Evolutionary conservation across 2,888 invertebrate species (phyloP), one percentile per base, ranked within the genome.

Genomic region (Miltochrista miniata): DNA sequence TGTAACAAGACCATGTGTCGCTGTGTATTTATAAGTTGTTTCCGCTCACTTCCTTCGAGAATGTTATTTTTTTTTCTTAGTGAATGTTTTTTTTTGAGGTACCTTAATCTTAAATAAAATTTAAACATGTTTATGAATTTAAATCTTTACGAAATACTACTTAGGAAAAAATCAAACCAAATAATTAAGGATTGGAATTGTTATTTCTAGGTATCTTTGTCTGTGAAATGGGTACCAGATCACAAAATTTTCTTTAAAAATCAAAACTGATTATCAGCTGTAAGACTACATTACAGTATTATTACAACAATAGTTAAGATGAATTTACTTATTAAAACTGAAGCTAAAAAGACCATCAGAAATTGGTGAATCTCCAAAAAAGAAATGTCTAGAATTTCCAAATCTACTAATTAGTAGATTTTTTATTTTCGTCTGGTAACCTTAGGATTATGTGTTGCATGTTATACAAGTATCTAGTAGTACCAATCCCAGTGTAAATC

Each of bases 1-100:
- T 67, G 51, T 68, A 68, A 51, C 51, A 56, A 48, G 50, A 54
- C 54, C 51, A 50, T 56, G 58, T n/a, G 63, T 69, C 48, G 60
- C 64, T 62, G 56, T 51, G 59, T 64, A 53, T 59, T 52, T 46
- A 55, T 50, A 56, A 46, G 41, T 48, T 49, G n/a, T 43, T 52
- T 51, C 48, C 49, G 48, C 55, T 65, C 61, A 57, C 65, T 69
- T 61, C 62, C 58, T 61, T 64, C 47, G 44, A 54, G 54, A 52
- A 45, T 18, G 14, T 31, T 56, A 57, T 40, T 57, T 50, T 47
- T 52, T 44, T 50, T 30, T 52, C 36, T 41, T 29, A 48, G 42
- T 61, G 49, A 50, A 56, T 48, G 51, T 40, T 11, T 40, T 48
- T 51, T 49, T 47, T 14, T 35, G 13, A 24, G 38, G 29, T 37